phyloP scores from a whole-genome alignment of 2,797 vertebrate genomes.

The Carapus acus region DNA sequence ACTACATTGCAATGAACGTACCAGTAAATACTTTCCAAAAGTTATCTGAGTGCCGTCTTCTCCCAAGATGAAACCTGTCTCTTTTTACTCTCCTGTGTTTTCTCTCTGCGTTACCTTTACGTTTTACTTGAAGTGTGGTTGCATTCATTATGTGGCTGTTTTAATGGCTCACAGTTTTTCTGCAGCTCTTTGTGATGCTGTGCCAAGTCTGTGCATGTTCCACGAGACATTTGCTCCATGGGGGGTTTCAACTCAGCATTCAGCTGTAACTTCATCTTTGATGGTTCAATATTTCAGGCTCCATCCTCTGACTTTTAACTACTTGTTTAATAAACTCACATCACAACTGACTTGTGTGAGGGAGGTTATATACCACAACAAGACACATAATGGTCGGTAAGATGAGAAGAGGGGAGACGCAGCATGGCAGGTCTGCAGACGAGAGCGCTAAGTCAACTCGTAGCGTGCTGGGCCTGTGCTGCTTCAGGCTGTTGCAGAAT shows the following conservation, averaged over 20 bases:
- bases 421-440: conserved; percentile 30
- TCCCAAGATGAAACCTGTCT: conserved; percentile 40
- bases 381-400: conserved; percentile 42
- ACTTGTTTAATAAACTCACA: conserved; percentile 59
- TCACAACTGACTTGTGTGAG: no score
- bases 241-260: conserved; percentile 42
- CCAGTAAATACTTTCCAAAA: conserved; percentile 47
- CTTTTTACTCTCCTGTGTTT: conserved; percentile 47
- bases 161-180: conserved; percentile 65
- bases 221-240: conserved; percentile 53
- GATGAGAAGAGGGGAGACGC: conserved; percentile 24
- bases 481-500: not conserved
- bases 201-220: conserved; percentile 49
- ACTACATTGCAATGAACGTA: conserved; percentile 30
- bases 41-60: conserved; percentile 53
- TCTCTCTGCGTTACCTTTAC: conserved; percentile 55
- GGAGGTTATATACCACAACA: no score
- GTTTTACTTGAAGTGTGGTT: conserved; percentile 51
- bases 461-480: conserved; percentile 35
- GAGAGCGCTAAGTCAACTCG: conserved; percentile 47
- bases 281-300: conserved; percentile 50
- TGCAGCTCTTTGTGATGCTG: conserved; percentile 50
- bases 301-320: conserved; percentile 53
- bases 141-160: conserved; percentile 67
- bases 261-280: conserved; percentile 30